phyloP scores from a whole-genome alignment of 2,888 invertebrate species.

The Drosophila falleni region DNA sequence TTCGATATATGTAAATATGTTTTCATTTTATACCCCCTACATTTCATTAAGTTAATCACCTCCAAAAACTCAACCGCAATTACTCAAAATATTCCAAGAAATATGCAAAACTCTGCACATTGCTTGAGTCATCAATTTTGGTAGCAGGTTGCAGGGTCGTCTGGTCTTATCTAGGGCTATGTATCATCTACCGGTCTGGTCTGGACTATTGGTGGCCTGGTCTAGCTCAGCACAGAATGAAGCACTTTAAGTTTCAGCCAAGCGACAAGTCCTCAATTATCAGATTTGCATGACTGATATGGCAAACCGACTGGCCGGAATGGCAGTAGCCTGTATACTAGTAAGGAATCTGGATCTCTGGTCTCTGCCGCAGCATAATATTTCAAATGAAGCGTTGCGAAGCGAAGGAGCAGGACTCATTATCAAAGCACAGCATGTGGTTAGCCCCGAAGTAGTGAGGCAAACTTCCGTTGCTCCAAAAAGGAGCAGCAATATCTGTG shows the following conservation, averaged over 20 bases:
- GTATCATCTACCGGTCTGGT: constrained; percentile 25
- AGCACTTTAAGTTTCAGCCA: constrained; percentile 75
- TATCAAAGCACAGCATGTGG: constrained; percentile 82
- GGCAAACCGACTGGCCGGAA: constrained; percentile 41
- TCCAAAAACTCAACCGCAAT: constrained; percentile 43
- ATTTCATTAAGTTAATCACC: constrained; percentile 29
- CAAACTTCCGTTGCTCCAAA: constrained; percentile 57
- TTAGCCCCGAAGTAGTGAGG: constrained; percentile 71
- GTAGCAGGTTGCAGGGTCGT: constrained; percentile 27
- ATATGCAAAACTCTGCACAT: constrained; percentile 58
- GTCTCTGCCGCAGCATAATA: constrained; percentile 67
- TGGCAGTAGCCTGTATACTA: constrained; percentile 10
- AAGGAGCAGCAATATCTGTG: constrained; percentile 19
- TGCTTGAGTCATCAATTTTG: constrained; percentile 68
- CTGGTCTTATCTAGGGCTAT: constrained; percentile 44
- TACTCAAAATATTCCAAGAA: constrained; percentile 53
- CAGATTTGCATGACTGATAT: constrained; percentile 81
- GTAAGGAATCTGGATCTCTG: constrained; percentile 9
- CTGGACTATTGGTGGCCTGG: constrained; percentile 43
- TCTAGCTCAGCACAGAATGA: constrained; percentile 46
- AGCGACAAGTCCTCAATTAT: constrained; percentile 79
- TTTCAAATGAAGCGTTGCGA: constrained; percentile 74
- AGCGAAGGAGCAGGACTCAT: constrained; percentile 63
- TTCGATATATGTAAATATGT: not conserved
- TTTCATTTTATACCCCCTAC: not conserved